Evolutionary conservation across 2,888 invertebrate species (phyloP), one percentile per base, ranked within the genome.

Genomic region (Nephrocerus scutellatus): DNA sequence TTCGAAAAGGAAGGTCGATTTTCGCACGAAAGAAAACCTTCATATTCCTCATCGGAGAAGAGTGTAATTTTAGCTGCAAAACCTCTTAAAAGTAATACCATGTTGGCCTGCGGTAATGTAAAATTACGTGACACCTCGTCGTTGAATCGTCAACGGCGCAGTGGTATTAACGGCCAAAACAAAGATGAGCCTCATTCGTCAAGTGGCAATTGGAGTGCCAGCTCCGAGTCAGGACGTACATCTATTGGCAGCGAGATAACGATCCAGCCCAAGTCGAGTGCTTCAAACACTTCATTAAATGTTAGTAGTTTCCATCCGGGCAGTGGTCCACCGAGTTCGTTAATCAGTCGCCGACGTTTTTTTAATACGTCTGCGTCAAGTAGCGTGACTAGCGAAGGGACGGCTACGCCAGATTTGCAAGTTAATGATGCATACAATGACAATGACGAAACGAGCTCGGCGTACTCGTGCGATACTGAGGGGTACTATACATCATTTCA

Each of bases 401-500:
- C 87, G 5, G 71, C 86, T 21, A 87, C 87, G 2, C 87, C 87
- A 32, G 83, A 90, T 67, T 80, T 85, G 33, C 69, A 66, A 48
- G 85, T 83, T 46, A 72, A 82, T 47, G 62, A 59, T 5, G 37
- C 53, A n/a, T 63, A 63, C 51, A 59, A 58, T 5, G 56, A 62
- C 39, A 86, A 88, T 63, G 89, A 90, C 60, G 90, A 90, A 70
- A 87, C 85, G 2, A 85, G 86, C 52, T 91, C 91, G 0, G 86
- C 90, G 41, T 93, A 91, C 66, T 93, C 93, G 3, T 89, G 93
- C 60, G 96, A 96, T 61, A 92, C 92, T 2, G 96, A 96, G 70
- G 96, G 96, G 6, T 96, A 95, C 66, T 96, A 92, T 65, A 96
- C 96, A 1, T 93, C 93, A 14, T 96, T 96, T 73, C 93, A 96